phyloP scores from a whole-genome alignment of 2,888 invertebrate genomes.

The Platycheirus rosarum region DNA sequence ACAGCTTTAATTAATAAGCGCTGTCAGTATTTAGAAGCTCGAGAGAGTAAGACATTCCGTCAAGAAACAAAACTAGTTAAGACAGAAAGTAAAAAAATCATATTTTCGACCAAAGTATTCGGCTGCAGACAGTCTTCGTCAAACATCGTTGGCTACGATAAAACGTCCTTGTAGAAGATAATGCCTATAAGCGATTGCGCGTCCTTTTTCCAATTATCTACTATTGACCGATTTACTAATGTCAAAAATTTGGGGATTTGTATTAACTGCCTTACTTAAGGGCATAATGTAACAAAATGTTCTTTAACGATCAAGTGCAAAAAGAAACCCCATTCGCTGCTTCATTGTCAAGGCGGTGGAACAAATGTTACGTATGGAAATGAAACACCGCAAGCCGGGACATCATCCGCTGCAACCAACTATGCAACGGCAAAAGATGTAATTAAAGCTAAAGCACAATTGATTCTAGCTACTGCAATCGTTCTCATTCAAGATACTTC shows the following conservation, averaged over 20 bases:
- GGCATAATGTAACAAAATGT: neutral
- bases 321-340: neutral
- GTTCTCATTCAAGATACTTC: constrained; percentile 14
- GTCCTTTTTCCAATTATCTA: no score
- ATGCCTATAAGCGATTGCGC: no score
- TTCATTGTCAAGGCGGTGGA: constrained; percentile 12
- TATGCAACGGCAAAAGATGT: constrained; percentile 9
- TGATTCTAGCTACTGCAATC: constrained; percentile 35
- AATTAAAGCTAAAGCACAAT: neutral
- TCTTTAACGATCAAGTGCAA: neutral
- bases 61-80: no score
- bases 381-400: neutral
- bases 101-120: no score
- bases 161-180: no score
- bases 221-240: constrained; percentile 5
- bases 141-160: no score
- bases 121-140: no score
- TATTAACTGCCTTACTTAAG: constrained; percentile 5
- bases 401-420: constrained; percentile 11
- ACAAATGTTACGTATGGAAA: neutral
- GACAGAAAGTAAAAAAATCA: no score
- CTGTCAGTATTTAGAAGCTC: no score
- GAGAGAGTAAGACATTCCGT: no score
- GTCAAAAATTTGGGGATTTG: neutral
- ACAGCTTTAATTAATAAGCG: no score